Conservation (phyloP, 2,888 invertebrate genomes). For the Amaurobius ferox region DNA sequence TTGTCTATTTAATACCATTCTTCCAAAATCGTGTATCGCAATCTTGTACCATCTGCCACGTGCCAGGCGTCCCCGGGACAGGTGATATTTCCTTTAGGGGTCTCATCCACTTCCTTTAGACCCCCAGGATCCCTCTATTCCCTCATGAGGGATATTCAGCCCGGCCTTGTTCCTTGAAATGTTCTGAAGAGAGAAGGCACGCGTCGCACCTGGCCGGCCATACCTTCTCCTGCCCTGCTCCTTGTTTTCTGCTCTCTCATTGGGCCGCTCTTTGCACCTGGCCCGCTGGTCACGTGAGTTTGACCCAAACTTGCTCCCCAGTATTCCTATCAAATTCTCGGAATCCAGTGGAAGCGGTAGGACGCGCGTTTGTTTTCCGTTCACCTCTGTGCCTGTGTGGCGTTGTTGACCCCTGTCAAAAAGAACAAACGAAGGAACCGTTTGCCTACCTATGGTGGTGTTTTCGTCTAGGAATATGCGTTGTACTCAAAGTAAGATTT, state of each 20-base stretch:
- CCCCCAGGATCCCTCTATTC: no score
- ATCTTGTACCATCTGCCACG: slow-evolving; percentile 53
- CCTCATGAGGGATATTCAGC: not conserved
- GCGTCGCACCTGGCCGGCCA: slow-evolving; percentile 62
- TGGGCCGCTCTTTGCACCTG: slow-evolving; percentile 45
- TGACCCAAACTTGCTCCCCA: not conserved
- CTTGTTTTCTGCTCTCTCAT: slow-evolving; percentile 23
- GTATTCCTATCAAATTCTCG: not conserved
- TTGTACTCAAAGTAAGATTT: slow-evolving; percentile 42
- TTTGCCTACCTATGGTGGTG: slow-evolving; percentile 48
- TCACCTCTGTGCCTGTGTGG: not conserved
- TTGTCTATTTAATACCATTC: no score
- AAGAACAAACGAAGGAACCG: not conserved
- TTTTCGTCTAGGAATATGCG: slow-evolving; percentile 46
- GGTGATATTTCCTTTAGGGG: slow-evolving; percentile 36
- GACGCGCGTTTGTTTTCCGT: not conserved
- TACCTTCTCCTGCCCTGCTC: not conserved
- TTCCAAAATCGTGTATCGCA: not conserved
- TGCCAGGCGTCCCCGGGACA: slow-evolving; percentile 52
- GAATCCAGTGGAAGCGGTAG: not conserved
- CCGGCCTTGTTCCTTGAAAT: no score
- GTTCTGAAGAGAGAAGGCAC: slow-evolving; percentile 47
- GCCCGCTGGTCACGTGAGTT: slow-evolving; percentile 59
- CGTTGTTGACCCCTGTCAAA: not conserved
- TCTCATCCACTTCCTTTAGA: not conserved